A percentile compares a stretch with the other conserved stretches of the same genome.
Evolutionary conservation across 2,888 invertebrate species (phyloP).

Genomic region (Notocelia uddmanniana): DNA sequence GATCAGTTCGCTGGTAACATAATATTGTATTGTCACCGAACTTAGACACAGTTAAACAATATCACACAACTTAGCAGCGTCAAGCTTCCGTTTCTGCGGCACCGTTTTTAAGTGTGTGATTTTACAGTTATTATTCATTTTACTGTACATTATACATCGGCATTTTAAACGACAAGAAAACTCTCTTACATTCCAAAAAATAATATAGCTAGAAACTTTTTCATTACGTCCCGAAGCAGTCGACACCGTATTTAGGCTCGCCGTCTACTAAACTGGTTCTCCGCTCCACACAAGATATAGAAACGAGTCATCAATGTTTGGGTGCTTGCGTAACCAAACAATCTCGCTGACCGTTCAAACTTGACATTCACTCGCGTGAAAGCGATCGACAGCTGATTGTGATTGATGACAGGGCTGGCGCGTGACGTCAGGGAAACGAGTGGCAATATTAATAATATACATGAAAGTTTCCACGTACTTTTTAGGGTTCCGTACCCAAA

Average conservation of each 20-base stretch:
- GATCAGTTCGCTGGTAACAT: too few relatives aligned
- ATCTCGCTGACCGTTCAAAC: slow-evolving; percentile 57
- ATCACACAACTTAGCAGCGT: too few relatives aligned
- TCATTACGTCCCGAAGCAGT: too few relatives aligned
- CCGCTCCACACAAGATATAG: background rate
- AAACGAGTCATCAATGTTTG: slow-evolving; percentile 16
- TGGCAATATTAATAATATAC: too few relatives aligned
- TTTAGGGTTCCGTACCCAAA: background rate
- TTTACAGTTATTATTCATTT: background rate
- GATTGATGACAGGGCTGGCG: slow-evolving; percentile 48
- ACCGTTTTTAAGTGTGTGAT: background rate
- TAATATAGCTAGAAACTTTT: too few relatives aligned
- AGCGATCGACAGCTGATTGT: slow-evolving; percentile 61
- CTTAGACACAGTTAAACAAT: too few relatives aligned
- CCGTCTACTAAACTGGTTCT: background rate
- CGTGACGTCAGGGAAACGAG: background rate
- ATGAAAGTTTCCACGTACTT: too few relatives aligned
- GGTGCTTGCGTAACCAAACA: slow-evolving; percentile 23
- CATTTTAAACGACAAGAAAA: too few relatives aligned
- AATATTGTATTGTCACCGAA: too few relatives aligned
- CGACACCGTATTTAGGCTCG: background rate
- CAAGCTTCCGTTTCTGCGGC: too few relatives aligned
- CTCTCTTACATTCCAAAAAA: too few relatives aligned
- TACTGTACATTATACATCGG: too few relatives aligned
- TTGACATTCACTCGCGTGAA: slow-evolving; percentile 52